Evolutionary conservation across 2,888 invertebrate species (phyloP), one percentile per base, ranked within the genome.

Genomic region (Orchesellides sinensis): DNA sequence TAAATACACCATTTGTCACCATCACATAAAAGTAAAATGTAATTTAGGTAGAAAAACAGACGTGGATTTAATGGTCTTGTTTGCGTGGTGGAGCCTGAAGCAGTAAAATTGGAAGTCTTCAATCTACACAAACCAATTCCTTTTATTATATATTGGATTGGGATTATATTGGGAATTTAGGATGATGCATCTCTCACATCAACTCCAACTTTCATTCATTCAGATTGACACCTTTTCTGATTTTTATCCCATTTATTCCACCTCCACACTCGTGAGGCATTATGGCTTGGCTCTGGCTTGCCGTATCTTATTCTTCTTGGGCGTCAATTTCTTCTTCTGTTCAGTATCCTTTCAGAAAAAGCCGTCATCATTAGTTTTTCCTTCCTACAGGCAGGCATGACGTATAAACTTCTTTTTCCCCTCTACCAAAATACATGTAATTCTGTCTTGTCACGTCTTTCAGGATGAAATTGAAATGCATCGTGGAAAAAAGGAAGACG

Each of bases 1-100:
- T 78, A 78, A 78, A 78, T 78, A 78, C 69, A 59, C 78, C 78
- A 78, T 78, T 78, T 78, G 78, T 78, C 78, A 78, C 69, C 66
- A 78, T 78, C 78, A 77, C 77, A 78, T 68, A 29, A 65, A 45
- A 40, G 45, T 65, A 65, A 65, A 65, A 65, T 65, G 65, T 45
- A 65, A 65, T 65, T 65, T 65, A 63, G 21, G 6, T 10, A 19
- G 25, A 25, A 35, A 54, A 54, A 54, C 54, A 54, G 54, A 25
- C 49, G 19, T n/a, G n/a, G n/a, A n/a, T n/a, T n/a, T n/a, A n/a
- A n/a, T n/a, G n/a, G n/a, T n/a, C n/a, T n/a, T n/a, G n/a, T n/a
- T n/a, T n/a, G n/a, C n/a, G n/a, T n/a, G n/a, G n/a, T n/a, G n/a
- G n/a, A n/a, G n/a, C n/a, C n/a, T n/a, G n/a, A n/a, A n/a, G n/a